Base-by-base conservation (phyloP, 2,113 vertebrate genomes). In the Accipiter virgatus region DNA sequence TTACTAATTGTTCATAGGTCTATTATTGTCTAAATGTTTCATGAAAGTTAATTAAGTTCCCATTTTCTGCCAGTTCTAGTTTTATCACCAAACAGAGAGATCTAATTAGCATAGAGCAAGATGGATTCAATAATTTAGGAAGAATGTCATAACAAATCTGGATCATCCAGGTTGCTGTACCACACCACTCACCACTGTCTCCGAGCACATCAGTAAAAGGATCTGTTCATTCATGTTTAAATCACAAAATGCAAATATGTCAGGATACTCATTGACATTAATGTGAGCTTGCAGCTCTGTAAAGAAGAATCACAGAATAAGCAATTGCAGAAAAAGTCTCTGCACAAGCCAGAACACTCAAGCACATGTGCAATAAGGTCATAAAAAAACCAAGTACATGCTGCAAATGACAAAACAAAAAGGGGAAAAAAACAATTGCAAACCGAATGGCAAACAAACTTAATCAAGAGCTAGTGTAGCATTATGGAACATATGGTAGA, bases 21-120 rank as follows among this genome's bases (percentile, higher is more conserved):
- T 97, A 85, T 94, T 90, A 94, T 93, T 92, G 71, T 88, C 79
- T 90, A 86, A 93, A 93, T 85, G 85, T 77, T 96, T 96, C 91
- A 79, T 67, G 83, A 89, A 94, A 95, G 78, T 87, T 87, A 96
- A 96, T 93, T 93, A 89, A 85, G 47, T 75, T 93, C 47, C 89
- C 86, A 59, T 93, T 94, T 96, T 95, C 73, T 94, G 73, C 73
- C 93, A 93, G 81, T 66, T 84, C 83, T 96, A 71, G 32, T 93
- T 93, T 95, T 92, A 92, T 90, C 82, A 90, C 87, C 70, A 92
- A 93, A 92, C 43, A 92, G 77, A 88, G 79, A 75, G 66, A 72
- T 73, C 68, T 82, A 92, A 97, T 97, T 95, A 96, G 88, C 86
- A 89, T 65, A 87, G 58, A 95, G 53, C 52, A 95, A 88, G 88